A percentile compares a stretch with the other conserved stretches of the same genome.
Conservation (phyloP, 2,797 vertebrate genomes). For the Acomys russatus region DNA sequence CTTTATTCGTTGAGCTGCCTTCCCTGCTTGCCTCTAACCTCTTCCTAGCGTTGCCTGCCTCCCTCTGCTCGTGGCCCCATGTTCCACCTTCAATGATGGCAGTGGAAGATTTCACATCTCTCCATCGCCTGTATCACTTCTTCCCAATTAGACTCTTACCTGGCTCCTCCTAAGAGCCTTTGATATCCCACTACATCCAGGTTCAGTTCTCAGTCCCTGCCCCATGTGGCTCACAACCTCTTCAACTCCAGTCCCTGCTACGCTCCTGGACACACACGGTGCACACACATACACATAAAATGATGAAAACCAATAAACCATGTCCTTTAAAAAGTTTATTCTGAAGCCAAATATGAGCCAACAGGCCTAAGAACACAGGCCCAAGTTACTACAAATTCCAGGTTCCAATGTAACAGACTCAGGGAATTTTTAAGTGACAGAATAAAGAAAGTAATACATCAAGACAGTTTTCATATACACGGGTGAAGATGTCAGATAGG, state of each 20-base stretch:
- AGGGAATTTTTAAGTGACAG: not conserved
- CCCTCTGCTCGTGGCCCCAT: not conserved
- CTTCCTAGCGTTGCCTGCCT: too few relatives aligned
- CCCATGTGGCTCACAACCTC: not conserved
- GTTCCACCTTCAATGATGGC: not conserved
- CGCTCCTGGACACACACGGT: not conserved
- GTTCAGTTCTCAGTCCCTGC: not conserved
- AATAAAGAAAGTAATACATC: not conserved
- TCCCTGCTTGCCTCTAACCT: too few relatives aligned
- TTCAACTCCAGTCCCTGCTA: not conserved
- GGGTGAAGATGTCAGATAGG: not conserved
- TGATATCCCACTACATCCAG: too few relatives aligned
- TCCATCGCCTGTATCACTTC: not conserved
- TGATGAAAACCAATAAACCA: not conserved
- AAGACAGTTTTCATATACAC: not conserved
- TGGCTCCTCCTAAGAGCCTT: not conserved
- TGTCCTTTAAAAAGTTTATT: not conserved
- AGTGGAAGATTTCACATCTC: not conserved
- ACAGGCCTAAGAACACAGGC: not conserved
- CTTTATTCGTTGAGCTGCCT: not conserved
- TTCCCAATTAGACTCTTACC: not conserved
- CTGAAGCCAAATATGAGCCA: not conserved
- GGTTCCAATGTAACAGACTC: too few relatives aligned
- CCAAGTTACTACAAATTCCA: not conserved
- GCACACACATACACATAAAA: not conserved